phyloP scores from a whole-genome alignment of 2,888 invertebrate genomes.

The Phania funesta region DNA sequence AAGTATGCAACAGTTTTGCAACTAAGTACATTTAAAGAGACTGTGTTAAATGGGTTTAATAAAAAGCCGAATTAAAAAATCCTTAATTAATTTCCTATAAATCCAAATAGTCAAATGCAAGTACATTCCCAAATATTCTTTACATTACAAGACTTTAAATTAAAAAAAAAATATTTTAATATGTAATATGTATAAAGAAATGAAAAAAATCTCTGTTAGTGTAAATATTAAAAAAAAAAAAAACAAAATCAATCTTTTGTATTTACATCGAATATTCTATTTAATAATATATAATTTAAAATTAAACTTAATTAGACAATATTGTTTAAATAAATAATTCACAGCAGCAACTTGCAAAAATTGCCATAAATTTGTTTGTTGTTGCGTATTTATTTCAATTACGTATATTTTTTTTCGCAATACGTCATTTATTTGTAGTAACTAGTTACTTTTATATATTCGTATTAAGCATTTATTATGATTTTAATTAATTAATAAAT shows the following conservation, averaged over 20 bases:
- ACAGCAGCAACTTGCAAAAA: constrained; percentile 11
- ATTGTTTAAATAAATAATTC: not conserved
- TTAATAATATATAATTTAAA: not conserved
- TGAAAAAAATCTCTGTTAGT: not conserved
- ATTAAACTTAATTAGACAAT: not conserved
- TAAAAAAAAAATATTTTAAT: constrained; percentile 5
- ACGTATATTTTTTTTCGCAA: not conserved
- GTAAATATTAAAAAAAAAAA: constrained; percentile 3
- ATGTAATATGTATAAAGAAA: not conserved
- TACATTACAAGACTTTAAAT: constrained; percentile 40
- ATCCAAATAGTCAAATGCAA: constrained; percentile 39
- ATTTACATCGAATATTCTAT: constrained; percentile 18
- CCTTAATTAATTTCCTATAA: constrained; percentile 14
- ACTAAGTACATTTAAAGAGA: constrained; percentile 1
- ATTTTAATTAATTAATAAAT: constrained; percentile 44
- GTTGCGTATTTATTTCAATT: not conserved
- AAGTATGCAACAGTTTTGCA: constrained; percentile 3
- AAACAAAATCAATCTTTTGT: constrained; percentile 7
- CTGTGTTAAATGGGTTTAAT: constrained; percentile 13
- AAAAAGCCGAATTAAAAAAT: not conserved
- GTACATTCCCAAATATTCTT: constrained; percentile 43
- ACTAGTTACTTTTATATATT: constrained; percentile 17
- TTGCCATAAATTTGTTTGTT: constrained; percentile 26
- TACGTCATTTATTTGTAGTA: constrained; percentile 28
- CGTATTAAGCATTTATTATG: constrained; percentile 60